Conservation (phyloP, 2,113 vertebrate species). For the Recurvirostra avosetta region DNA sequence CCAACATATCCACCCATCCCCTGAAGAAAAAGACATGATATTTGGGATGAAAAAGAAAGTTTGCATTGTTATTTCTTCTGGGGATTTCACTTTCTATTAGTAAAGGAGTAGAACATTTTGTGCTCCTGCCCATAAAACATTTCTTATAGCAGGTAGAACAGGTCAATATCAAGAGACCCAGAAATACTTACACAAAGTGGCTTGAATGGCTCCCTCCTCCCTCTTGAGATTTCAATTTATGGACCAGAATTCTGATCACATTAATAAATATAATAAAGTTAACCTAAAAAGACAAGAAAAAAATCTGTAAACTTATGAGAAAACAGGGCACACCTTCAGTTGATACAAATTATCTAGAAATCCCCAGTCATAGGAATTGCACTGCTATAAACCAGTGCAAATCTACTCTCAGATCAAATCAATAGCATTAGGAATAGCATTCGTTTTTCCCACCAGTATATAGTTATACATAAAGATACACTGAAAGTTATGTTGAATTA, state of each 20-base stretch:
- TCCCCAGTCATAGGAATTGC: not conserved
- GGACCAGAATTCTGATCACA: constrained; percentile 73
- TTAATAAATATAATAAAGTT: constrained; percentile 79
- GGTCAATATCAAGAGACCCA: not conserved
- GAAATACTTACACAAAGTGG: constrained; percentile 69
- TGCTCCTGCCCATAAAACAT: not conserved
- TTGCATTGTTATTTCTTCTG: not conserved
- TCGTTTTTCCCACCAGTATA: not conserved
- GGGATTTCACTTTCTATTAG: not conserved
- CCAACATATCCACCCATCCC: not conserved
- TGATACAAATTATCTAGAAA: not conserved
- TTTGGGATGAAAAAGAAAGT: not conserved
- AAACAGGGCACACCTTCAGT: not conserved
- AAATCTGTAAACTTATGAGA: not conserved
- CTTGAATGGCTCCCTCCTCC: constrained; percentile 32
- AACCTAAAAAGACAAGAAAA: constrained; percentile 35
- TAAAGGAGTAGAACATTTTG: not conserved
- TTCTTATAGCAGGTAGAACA: not conserved
- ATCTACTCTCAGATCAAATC: not conserved
- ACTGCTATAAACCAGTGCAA: not conserved
- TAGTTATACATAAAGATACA: not conserved
- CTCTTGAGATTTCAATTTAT: constrained; percentile 71
- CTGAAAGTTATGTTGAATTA: not conserved
- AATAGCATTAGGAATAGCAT: not conserved
- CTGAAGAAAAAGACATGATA: not conserved